A percentile compares a stretch with the other conserved stretches of the same genome.
These are phyloP conservation scores for Zingel zingel DNA, from an alignment of 2,113 vertebrate species.

Conservation along the genomic window DNA sequence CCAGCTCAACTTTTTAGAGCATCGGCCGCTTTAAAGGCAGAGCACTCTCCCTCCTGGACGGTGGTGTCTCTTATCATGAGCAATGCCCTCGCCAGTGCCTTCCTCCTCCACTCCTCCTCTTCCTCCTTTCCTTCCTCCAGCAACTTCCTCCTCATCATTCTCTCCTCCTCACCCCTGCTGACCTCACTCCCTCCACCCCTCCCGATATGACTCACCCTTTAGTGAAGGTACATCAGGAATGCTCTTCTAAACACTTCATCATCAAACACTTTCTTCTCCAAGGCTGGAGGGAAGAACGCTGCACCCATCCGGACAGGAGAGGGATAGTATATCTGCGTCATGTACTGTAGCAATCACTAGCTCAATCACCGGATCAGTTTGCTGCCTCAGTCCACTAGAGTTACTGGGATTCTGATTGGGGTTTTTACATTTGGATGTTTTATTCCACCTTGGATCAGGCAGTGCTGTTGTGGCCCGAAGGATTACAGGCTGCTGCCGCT, in stretches of 20 bases:
- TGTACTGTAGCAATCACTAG: slow-evolving; percentile 59
- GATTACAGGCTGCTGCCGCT: slow-evolving; percentile 68
- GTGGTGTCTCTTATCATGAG: slow-evolving; percentile 64
- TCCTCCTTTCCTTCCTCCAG: slow-evolving; percentile 31
- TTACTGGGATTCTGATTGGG: slow-evolving; percentile 73
- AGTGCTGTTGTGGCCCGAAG: slow-evolving; percentile 63
- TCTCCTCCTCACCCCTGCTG: slow-evolving; percentile 52
- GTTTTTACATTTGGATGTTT: slow-evolving; percentile 66
- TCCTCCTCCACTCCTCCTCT: slow-evolving; percentile 23
- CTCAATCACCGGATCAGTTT: slow-evolving; percentile 56
- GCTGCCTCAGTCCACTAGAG: slow-evolving; percentile 55
- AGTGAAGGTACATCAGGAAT: slow-evolving; percentile 58
- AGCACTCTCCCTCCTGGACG: slow-evolving; percentile 62
- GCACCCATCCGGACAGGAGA: background rate
- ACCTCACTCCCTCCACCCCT: slow-evolving; percentile 32
- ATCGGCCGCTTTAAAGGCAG: slow-evolving; percentile 64
- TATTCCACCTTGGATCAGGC: slow-evolving; percentile 74
- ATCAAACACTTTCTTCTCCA: slow-evolving; percentile 55
- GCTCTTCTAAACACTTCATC: slow-evolving; percentile 65
- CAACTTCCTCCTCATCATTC: slow-evolving; percentile 66
- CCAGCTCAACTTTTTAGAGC: slow-evolving; percentile 69
- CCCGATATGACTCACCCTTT: slow-evolving; percentile 61
- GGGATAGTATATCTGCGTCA: slow-evolving; percentile 61
- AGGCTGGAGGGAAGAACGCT: slow-evolving; percentile 16
- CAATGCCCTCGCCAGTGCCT: slow-evolving; percentile 44